phyloP scores from a whole-genome alignment of 2,888 invertebrate species.

The Pseudococcus viburni region DNA sequence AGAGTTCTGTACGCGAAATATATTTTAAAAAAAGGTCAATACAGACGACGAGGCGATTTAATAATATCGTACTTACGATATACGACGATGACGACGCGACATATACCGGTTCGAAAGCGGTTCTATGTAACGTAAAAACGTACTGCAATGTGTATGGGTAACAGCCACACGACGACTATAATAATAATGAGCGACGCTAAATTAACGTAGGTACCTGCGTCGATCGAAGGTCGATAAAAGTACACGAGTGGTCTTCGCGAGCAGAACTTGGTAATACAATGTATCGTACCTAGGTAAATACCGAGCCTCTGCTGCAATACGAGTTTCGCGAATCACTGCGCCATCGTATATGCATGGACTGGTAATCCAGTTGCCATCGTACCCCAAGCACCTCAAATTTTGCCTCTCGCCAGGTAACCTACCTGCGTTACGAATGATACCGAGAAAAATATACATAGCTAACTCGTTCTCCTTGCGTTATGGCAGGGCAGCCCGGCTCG shows the following conservation, averaged over 20 bases:
- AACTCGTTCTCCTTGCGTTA: slow-evolving; percentile 25
- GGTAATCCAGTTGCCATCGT: not conserved
- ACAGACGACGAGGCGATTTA: not conserved
- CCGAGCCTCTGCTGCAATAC: not conserved
- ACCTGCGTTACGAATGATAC: not conserved
- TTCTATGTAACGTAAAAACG: not conserved
- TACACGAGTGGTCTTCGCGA: slow-evolving; percentile 7
- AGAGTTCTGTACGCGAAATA: not conserved
- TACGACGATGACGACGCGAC: not conserved
- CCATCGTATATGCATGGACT: not conserved
- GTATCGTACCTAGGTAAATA: not conserved
- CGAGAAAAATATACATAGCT: not conserved
- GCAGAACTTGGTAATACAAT: not conserved
- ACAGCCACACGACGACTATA: not conserved
- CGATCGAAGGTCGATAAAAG: slow-evolving; percentile 52
- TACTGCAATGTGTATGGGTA: not conserved
- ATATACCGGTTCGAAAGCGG: slow-evolving; percentile 41
- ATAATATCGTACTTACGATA: not conserved
- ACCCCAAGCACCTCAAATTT: not conserved
- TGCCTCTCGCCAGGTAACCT: not conserved
- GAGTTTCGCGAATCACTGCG: not conserved
- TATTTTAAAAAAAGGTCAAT: not conserved
- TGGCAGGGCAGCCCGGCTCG: not conserved
- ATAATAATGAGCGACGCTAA: not conserved
- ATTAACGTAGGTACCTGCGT: slow-evolving; percentile 10